These are phyloP conservation scores for Anableps anableps DNA, from an alignment of 2,797 vertebrate genomes.

Conservation along the genomic window DNA sequence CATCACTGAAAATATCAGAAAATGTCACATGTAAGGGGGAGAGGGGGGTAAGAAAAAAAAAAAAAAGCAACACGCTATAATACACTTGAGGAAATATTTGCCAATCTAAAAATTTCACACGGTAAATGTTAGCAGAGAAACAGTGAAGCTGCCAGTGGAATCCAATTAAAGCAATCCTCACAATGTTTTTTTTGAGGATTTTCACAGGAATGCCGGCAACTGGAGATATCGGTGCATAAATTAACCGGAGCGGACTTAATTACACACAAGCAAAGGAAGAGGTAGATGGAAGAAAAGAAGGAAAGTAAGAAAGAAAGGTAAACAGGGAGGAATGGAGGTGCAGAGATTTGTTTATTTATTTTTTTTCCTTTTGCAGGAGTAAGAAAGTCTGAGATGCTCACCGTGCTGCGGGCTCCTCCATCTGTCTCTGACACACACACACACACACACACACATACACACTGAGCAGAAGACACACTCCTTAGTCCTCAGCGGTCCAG, in stretches of 20 bases:
- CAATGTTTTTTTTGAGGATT: slow-evolving; percentile 54
- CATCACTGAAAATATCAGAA: slow-evolving; percentile 62
- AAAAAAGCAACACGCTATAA: slow-evolving; percentile 17
- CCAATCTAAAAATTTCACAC: slow-evolving; percentile 57
- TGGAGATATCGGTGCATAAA: slow-evolving; percentile 65
- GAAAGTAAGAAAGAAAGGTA: slow-evolving; percentile 13
- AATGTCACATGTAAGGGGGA: slow-evolving; percentile 52
- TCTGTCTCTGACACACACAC: slow-evolving; percentile 58
- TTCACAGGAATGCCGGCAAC: slow-evolving; percentile 57
- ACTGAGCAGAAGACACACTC: slow-evolving; percentile 32
- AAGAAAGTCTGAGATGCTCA: slow-evolving; percentile 57
- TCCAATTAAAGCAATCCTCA: slow-evolving; percentile 62
- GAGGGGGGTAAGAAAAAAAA: too few species aligned
- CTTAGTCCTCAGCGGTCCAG: slow-evolving; percentile 23
- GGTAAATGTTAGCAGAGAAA: slow-evolving; percentile 65
- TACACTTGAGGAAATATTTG: slow-evolving; percentile 61
- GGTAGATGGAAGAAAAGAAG: slow-evolving; percentile 32
- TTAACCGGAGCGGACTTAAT: slow-evolving; percentile 64
- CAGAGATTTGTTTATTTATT: slow-evolving; percentile 12
- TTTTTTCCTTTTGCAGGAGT: slow-evolving; percentile 28
- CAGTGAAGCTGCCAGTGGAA: slow-evolving; percentile 50
- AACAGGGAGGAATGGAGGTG: slow-evolving; percentile 31
- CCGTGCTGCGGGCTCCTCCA: slow-evolving; percentile 62
- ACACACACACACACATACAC: slow-evolving; percentile 29
- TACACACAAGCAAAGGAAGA: slow-evolving; percentile 37